Conservation (phyloP, 2,113 vertebrate species). For the Bubalus kerabau region DNA sequence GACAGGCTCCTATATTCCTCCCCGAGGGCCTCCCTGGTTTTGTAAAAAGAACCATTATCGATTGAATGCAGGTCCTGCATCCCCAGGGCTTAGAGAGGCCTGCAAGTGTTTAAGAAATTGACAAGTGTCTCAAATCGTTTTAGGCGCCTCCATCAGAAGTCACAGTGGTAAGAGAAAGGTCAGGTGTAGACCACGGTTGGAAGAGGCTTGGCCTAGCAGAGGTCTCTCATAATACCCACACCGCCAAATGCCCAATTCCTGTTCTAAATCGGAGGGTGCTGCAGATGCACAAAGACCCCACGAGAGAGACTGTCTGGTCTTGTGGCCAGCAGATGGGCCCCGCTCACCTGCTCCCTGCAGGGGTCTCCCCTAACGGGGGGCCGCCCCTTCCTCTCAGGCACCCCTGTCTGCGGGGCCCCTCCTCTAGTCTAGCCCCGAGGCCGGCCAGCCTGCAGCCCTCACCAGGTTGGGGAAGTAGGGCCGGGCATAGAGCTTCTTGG, state of each 20-base stretch:
- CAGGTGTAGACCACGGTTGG: rapidly evolving
- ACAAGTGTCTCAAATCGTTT: rapidly evolving
- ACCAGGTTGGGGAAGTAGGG: constrained; percentile 87
- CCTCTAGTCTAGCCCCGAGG: rapidly evolving
- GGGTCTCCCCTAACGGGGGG: rapidly evolving
- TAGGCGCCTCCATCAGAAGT: rapidly evolving
- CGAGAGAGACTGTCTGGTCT: neutral
- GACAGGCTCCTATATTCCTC: rapidly evolving
- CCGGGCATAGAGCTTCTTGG: neutral
- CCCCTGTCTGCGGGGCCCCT: rapidly evolving
- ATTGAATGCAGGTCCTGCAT: neutral
- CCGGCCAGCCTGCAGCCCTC: rapidly evolving
- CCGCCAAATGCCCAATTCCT: neutral
- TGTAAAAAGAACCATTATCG: rapidly evolving
- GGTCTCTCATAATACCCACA: neutral
- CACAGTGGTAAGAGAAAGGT: no score
- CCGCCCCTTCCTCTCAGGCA: neutral
- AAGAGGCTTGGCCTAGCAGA: neutral
- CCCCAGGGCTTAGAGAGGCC: neutral
- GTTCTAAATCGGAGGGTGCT: neutral
- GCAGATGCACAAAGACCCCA: rapidly evolving
- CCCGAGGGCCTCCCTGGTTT: neutral
- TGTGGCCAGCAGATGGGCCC: neutral
- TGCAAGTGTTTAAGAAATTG: neutral
- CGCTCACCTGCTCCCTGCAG: neutral